Conservation (phyloP, 2,113 vertebrate species). For the Peromyscus californicus region DNA sequence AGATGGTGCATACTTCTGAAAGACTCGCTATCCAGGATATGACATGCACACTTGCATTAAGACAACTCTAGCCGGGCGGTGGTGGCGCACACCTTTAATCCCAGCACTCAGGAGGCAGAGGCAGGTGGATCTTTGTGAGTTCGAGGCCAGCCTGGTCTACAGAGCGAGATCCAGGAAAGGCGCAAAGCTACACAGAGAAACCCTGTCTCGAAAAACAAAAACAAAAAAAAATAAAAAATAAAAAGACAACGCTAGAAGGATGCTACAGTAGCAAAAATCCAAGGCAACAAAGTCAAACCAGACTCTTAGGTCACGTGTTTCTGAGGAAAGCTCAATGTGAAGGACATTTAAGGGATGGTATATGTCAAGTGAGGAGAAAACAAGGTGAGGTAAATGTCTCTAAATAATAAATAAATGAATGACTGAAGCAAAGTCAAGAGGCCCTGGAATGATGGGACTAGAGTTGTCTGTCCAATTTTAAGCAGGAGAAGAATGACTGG, state of each 20-base stretch:
- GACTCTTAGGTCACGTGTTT: not conserved
- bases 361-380: not conserved
- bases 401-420: not conserved
- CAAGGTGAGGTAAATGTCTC: not conserved
- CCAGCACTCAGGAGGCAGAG: too few relatives aligned
- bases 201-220: too few relatives aligned
- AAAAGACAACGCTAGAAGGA: slow-evolving; percentile 20
- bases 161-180: too few relatives aligned
- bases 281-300: not conserved
- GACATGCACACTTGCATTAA: not conserved
- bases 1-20: not conserved
- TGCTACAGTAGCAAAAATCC: not conserved
- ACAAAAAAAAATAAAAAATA: too few relatives aligned
- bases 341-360: not conserved
- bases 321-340: not conserved
- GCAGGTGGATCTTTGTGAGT: too few relatives aligned
- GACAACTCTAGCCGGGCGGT: too few relatives aligned
- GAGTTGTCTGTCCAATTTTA: not conserved
- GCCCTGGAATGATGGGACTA: not conserved
- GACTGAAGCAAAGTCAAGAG: not conserved
- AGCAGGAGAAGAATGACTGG: not conserved
- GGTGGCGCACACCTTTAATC: too few relatives aligned
- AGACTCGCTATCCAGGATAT: not conserved
- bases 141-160: too few relatives aligned
- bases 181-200: too few relatives aligned